Evolutionary conservation across 2,888 invertebrate species (phyloP), one percentile per base, ranked within the genome.

Genomic region (Acanthacorydalis orientalis): DNA sequence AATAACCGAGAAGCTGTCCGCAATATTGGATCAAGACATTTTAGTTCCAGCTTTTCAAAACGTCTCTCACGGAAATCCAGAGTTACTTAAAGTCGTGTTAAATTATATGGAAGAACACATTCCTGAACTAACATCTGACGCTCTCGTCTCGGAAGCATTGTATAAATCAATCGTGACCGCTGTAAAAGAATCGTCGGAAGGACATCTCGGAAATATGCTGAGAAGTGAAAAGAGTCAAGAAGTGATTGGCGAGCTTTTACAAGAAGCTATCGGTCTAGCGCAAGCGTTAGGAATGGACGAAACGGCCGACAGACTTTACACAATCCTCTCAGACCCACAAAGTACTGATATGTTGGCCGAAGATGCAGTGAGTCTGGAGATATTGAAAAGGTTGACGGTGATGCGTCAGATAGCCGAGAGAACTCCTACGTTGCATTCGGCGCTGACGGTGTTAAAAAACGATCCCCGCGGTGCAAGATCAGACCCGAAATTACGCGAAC

Each of bases 401-500:
- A 83, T 85, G 73, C 68, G 78, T 43, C 79, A 82, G 62, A 64
- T 85, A 1, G 79, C 83, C 0, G 78, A 80, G 52, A 71, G 75
- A 53, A 73, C 78, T 45, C 79, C 79, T 4, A 73, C 73, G 14
- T 68, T 80, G 50, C 68, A 73, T 52, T 70, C 71, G 9, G 79
- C 81, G 1, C 64, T 84, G 14, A 67, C 69, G 31, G 73, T 78
- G 55, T 63, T 84, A 37, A 75, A 75, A 59, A 73, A 73, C 43
- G 75, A 82, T 57, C 78, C 82, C 10, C 77, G 78, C 57, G 64
- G 76, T 50, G 81, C 80, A 49, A 74, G 77, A 49, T 74, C 73
- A 15, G 82, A 84, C 65, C 79, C 83, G 34, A 72, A 76, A 51
- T 68, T 84, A 16, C 69, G 83, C 44, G 78, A 80, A 57, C 66